Evolutionary conservation across 2,113 vertebrate genomes (phyloP).

Genomic region (Melozone crissalis): DNA sequence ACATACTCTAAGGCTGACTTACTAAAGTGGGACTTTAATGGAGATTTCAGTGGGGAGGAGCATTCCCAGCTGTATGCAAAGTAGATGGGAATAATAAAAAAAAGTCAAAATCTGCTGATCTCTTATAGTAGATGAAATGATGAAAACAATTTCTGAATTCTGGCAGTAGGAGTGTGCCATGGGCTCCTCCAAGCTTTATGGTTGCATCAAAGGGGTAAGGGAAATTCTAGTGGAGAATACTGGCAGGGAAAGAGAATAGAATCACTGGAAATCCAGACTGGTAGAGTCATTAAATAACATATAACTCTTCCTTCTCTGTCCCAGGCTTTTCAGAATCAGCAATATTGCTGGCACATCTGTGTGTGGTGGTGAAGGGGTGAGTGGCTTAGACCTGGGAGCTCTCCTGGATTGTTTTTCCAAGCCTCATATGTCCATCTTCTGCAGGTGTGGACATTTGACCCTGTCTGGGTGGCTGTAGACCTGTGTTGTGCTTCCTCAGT

Average conservation of each 20-base stretch:
- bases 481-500: not conserved
- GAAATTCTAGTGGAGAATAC: not conserved
- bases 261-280: not conserved
- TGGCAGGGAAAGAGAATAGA: not conserved
- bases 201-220: no score
- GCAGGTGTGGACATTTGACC: not conserved
- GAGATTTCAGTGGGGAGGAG: not conserved
- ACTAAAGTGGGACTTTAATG: not conserved
- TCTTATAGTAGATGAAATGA: not conserved
- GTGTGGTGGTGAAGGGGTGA: not conserved
- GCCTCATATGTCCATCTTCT: not conserved
- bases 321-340: not conserved
- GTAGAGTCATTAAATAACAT: not conserved
- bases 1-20: not conserved
- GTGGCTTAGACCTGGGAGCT: not conserved
- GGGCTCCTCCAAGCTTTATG: not conserved
- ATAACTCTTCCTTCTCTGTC: not conserved
- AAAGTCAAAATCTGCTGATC: not conserved
- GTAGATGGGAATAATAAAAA: not conserved
- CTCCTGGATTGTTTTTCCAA: not conserved
- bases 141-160: not conserved
- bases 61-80: not conserved
- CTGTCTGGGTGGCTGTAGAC: not conserved
- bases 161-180: not conserved
- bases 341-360: not conserved